Conservation (phyloP, 2,888 invertebrate genomes). For the Drosophila putrida region DNA sequence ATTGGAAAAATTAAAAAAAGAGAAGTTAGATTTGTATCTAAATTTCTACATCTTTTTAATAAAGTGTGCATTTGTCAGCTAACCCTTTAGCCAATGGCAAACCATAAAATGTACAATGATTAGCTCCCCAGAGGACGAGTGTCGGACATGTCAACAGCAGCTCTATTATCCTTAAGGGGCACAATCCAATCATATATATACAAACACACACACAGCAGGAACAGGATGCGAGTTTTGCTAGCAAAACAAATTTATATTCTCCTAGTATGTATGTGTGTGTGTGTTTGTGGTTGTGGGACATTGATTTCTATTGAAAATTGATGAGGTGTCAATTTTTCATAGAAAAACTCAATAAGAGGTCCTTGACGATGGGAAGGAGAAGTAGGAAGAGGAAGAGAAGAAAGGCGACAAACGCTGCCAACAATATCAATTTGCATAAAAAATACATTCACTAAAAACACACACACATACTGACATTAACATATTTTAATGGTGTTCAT, state of each 20-base stretch:
- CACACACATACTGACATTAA: constrained; percentile 53
- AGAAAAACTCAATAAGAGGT: constrained; percentile 48
- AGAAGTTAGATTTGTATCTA: neutral
- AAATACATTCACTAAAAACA: constrained; percentile 68
- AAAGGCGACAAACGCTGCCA: constrained; percentile 26
- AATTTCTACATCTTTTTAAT: neutral
- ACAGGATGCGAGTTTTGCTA: constrained; percentile 10
- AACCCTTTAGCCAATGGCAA: constrained; percentile 18
- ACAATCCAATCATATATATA: constrained; percentile 47
- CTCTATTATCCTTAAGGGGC: constrained; percentile 41
- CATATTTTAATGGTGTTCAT: constrained; percentile 60
- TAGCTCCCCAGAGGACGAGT: constrained; percentile 36
- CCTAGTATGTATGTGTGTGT: neutral
- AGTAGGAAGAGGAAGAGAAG: neutral
- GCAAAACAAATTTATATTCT: constrained; percentile 25
- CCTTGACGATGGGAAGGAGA: neutral
- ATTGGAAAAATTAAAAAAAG: too few relatives aligned
- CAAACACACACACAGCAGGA: constrained; percentile 9
- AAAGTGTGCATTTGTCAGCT: constrained; percentile 1
- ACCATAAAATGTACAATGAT: constrained; percentile 38
- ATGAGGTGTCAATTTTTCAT: constrained; percentile 80
- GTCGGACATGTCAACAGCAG: constrained; percentile 40
- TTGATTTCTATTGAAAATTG: constrained; percentile 74
- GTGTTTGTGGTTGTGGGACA: constrained; percentile 33
- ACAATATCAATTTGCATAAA: constrained; percentile 72